phyloP scores from a whole-genome alignment of 2,113 vertebrate species.

The Thinocorus orbignyianus region DNA sequence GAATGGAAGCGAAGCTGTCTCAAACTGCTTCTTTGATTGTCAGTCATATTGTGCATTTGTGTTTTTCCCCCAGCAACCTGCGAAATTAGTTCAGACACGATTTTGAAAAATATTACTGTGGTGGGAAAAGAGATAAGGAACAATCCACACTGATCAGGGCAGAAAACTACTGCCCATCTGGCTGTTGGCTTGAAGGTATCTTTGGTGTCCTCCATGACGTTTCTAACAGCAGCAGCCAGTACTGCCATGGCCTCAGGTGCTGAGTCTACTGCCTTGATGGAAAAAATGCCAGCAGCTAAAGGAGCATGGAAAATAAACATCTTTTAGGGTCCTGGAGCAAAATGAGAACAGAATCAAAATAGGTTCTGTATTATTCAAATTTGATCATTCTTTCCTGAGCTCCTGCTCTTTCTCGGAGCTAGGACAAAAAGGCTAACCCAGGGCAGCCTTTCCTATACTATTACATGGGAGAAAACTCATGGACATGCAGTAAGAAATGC shows the following conservation, averaged over 20 bases:
- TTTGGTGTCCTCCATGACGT: not conserved
- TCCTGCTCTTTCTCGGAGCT: not conserved
- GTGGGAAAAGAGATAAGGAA: not conserved
- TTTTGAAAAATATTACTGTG: not conserved
- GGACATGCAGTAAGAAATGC: not conserved
- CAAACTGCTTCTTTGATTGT: not conserved
- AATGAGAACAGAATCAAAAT: not conserved
- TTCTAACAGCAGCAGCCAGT: not conserved
- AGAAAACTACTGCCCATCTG: not conserved
- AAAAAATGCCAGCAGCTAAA: not conserved
- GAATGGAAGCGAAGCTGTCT: not conserved
- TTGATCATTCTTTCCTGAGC: not conserved
- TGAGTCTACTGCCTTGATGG: not conserved
- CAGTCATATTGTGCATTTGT: not conserved
- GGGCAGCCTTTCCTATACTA: not conserved
- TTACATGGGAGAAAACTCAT: not conserved
- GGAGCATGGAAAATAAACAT: not conserved
- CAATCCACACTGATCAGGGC: not conserved
- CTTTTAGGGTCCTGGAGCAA: not conserved
- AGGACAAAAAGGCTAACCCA: not conserved
- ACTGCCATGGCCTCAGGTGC: not conserved
- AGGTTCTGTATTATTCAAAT: not conserved
- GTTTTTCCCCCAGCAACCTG: not conserved
- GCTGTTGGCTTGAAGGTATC: accelerated
- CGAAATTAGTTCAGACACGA: not conserved